A percentile compares a stretch with the other conserved stretches of the same genome.
These are phyloP conservation scores for Myoxocephalus aenaeus DNA, from an alignment of 2,797 vertebrate genomes.

Conservation along the genomic window DNA sequence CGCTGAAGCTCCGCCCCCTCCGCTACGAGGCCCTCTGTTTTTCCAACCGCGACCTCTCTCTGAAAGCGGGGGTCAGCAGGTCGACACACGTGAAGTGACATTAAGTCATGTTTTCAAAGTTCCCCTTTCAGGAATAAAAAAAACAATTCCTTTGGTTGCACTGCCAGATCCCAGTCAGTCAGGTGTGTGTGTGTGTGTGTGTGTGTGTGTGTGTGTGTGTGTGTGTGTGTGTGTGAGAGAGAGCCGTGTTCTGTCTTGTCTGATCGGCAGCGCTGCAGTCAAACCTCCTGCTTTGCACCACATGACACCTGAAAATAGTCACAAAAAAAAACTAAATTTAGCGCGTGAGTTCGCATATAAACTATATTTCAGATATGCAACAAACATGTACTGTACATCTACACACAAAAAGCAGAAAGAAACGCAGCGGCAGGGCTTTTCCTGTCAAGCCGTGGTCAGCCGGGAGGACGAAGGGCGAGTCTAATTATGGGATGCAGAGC, in stretches of 20 bases:
- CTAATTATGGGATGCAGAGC: slow-evolving; percentile 66
- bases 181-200: slow-evolving; percentile 43
- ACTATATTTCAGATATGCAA: slow-evolving; percentile 13
- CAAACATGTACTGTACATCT: slow-evolving; percentile 23
- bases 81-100: slow-evolving; percentile 34
- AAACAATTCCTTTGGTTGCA: slow-evolving; percentile 52
- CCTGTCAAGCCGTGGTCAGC: slow-evolving; percentile 65
- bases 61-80: slow-evolving; percentile 39
- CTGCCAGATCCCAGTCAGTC: slow-evolving; percentile 53
- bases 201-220: slow-evolving; percentile 28
- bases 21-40: slow-evolving; percentile 4
- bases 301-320: slow-evolving; percentile 37
- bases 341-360: slow-evolving; percentile 33
- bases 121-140: slow-evolving; percentile 9
- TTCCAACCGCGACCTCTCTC: background rate
- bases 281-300: slow-evolving; percentile 33
- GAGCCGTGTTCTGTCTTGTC: slow-evolving; percentile 71
- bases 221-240: slow-evolving; percentile 32
- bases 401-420: background rate
- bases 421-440: slow-evolving; percentile 54
- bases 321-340: slow-evolving; percentile 11
- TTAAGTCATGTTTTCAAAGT: slow-evolving; percentile 45
- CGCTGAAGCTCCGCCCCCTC: slow-evolving; percentile 34
- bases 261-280: slow-evolving; percentile 54
- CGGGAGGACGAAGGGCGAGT: slow-evolving; percentile 46